These are phyloP conservation scores for Poeciliopsis infans DNA, from an alignment of 2,797 vertebrate genomes.

Conservation along the genomic window DNA sequence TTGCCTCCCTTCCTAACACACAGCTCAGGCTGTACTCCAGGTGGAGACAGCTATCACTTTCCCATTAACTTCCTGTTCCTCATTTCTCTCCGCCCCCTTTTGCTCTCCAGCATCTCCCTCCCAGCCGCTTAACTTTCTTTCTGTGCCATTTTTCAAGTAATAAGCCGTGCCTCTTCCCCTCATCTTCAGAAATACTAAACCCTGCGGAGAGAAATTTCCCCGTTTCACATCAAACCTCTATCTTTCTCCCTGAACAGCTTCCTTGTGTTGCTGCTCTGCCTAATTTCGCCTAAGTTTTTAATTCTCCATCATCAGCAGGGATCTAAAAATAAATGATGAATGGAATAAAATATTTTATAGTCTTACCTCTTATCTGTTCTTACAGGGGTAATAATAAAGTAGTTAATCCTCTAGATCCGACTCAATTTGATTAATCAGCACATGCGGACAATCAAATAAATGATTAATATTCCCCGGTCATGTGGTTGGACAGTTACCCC, in stretches of 20 bases:
- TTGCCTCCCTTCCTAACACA: conserved; percentile 63
- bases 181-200: conserved; percentile 66
- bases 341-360: conserved; percentile 89
- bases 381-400: conserved; percentile 85
- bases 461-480: conserved; percentile 85
- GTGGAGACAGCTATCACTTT: conserved; percentile 80
- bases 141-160: conserved; percentile 69
- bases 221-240: conserved; percentile 16
- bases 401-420: conserved; percentile 87
- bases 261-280: conserved; percentile 74
- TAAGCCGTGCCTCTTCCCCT: conserved; percentile 53
- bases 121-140: conserved; percentile 62
- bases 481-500: conserved; percentile 83
- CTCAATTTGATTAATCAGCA: conserved; percentile 89
- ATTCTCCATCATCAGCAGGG: conserved; percentile 84
- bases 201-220: conserved; percentile 49
- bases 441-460: conserved; percentile 88
- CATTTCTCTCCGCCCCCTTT: conserved; percentile 70
- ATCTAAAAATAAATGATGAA: conserved; percentile 90
- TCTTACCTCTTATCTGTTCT: conserved; percentile 86
- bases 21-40: conserved; percentile 75
- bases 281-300: conserved; percentile 86
- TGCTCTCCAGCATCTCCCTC: conserved; percentile 67
- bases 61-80: conserved; percentile 79
- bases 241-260: conserved; percentile 48